Base-by-base conservation (phyloP, 2,888 invertebrate genomes). In the Hydrotaea diabolus region DNA sequence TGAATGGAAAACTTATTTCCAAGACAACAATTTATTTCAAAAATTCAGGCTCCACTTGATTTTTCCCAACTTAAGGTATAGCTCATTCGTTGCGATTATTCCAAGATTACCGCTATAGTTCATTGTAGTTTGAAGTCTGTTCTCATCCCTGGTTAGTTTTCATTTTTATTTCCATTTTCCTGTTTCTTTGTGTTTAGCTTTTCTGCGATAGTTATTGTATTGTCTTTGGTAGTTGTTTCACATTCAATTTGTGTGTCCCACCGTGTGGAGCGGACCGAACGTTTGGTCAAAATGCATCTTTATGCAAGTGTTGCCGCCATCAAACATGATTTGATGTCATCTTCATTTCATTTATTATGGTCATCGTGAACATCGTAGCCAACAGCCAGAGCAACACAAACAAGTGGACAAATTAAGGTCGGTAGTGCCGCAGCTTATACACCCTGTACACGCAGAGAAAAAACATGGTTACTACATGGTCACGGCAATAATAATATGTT, bases 301-400 rank as follows among this genome's bases (percentile, higher is more conserved):
- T 89, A 89, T 90, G 90, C 89, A 90, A 90, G 90, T 90, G 86
- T 84, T 84, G 90, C 90, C 90, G 90, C 90, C 90, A 90, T 88
- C 90, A 88, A 89, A 90, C 90, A 90, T 90, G 90, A 90, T 90
- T 90, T 88, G 89, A 89, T 90, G 90, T 90, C 90, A 89, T 89
- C 89, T 89, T 89, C 90, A 89, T 89, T 89, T 90, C 90, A 89
- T 88, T 89, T 90, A 77, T 85, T 85, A 85, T 82, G 79, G 85
- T 74, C 85, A 85, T 64, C 11, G 73, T 36, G 21, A 69, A 69
- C 43, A 21, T 21, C 21, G 5, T 23, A 21, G 39, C 11, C 15
- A 46, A 0, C 19, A 69, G 46, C 21, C 15, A 69, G 8, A 66
- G 66, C 17, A 26, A 62, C 36, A 62, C 39, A 39, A 3, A 39